A percentile compares a stretch with the other conserved stretches of the same genome.
phyloP scores from a whole-genome alignment of 2,888 invertebrate species.

The Entomobrya multifasciata region DNA sequence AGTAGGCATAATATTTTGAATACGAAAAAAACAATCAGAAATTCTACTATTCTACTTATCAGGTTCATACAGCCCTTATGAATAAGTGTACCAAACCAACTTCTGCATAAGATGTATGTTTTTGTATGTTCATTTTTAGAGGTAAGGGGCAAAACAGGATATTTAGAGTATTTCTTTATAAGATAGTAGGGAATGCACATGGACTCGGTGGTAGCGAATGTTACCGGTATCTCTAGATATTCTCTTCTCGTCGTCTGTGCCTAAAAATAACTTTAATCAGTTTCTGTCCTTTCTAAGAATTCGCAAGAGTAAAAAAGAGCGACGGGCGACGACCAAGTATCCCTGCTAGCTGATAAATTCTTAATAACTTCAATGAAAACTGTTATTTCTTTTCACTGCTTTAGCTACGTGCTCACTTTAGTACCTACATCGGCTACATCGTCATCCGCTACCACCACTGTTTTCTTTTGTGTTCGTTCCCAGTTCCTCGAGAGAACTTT shows the following conservation, averaged over 20 bases:
- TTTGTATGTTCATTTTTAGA: no score
- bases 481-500: neutral
- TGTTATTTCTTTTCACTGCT: slow-evolving; percentile 7
- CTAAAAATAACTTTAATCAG: slow-evolving; percentile 69
- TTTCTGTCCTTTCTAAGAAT: slow-evolving; percentile 35
- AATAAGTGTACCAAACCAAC: no score
- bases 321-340: slow-evolving; percentile 28
- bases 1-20: no score
- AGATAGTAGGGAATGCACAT: no score
- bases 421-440: neutral
- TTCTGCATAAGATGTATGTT: no score
- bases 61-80: no score
- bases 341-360: slow-evolving; percentile 52
- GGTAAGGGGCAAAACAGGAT: no score
- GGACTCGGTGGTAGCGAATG: neutral
- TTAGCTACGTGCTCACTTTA: neutral
- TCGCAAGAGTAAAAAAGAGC: neutral
- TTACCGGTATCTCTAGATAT: neutral
- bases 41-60: no score
- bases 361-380: slow-evolving; percentile 49
- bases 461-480: neutral
- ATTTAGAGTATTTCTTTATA: no score
- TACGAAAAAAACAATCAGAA: no score
- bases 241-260: slow-evolving; percentile 1
- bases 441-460: neutral